Base-by-base conservation (phyloP, 2,113 vertebrate genomes). In the Cavia aperea region DNA sequence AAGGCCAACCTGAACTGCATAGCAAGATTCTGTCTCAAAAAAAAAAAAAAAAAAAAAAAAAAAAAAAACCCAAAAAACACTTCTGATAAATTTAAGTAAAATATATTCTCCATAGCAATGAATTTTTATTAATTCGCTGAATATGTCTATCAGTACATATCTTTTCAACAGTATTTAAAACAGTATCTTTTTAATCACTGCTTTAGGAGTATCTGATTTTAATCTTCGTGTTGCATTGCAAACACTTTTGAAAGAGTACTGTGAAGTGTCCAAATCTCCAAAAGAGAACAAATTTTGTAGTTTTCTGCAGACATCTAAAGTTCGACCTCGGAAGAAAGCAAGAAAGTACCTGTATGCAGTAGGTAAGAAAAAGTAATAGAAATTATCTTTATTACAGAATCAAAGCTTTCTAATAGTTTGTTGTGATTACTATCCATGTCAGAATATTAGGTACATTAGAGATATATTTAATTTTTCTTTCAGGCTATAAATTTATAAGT, bases 311-410 rank as follows among this genome's bases (percentile, higher is more conserved):
- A 98, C 98, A 79, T 97, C 98, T 95, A 99, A 99, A 96, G 98
- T 98, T 97, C 98, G 98, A 92, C 99, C 99, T 60, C 98, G 99
- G 96, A 98, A 98, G 96, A 99, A 99, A 98, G 99, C 99, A 82
- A 98, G 99, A 95, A 99, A 99, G 96, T 99, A 98, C 97, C 98
- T 99, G 93, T 99, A 99, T 95, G 98, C 98, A 90, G 98, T 99
- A 97, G 99, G 99, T 99, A 96, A 97, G 97, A 96, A 58, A 94
- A 96, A 93, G 92, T 78, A 88, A 58, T 77, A 78, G 39, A 86
- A 91, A 83, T 90, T 90, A 62, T 86, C 24, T 94, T 92, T 92
- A 88, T 75, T 91, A 94, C 11, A 93, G 33, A 8, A 79, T 83
- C 60, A 95, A 94, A 93, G 18, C 5, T 63, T 95, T 89, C 93